Conservation (phyloP, 53 echinoderm and acorn worm species). For the Stichopus horrens region DNA sequence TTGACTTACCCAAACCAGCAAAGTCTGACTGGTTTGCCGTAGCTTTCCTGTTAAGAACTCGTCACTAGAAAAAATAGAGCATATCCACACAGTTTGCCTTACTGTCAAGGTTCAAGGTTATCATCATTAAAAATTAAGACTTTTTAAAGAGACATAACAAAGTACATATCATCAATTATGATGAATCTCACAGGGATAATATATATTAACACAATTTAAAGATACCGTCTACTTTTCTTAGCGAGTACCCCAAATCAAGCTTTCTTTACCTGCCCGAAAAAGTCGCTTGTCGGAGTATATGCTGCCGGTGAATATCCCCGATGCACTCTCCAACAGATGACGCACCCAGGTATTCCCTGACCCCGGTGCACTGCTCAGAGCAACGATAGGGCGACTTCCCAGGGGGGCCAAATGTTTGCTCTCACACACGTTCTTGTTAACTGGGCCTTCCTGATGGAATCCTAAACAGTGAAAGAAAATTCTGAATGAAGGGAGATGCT, state of each 20-base stretch:
- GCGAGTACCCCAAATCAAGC: neutral
- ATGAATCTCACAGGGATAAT: too few relatives aligned
- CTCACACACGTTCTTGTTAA: neutral
- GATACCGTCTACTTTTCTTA: too few relatives aligned
- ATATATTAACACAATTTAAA: too few relatives aligned
- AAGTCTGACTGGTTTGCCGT: slow-evolving; percentile 8
- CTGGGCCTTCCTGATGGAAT: neutral
- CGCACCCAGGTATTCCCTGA: slow-evolving; percentile 30
- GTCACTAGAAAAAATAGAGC: too few relatives aligned
- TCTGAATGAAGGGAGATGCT: neutral
- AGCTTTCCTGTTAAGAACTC: neutral
- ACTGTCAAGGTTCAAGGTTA: too few relatives aligned
- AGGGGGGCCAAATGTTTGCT: neutral
- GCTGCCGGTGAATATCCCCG: slow-evolving; percentile 28
- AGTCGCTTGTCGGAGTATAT: slow-evolving; percentile 24
- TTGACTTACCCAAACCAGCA: slow-evolving; percentile 23
- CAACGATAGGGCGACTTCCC: slow-evolving; percentile 18
- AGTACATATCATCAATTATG: too few relatives aligned
- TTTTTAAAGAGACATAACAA: too few relatives aligned
- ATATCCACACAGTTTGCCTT: too few relatives aligned
- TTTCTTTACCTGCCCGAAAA: slow-evolving; percentile 21
- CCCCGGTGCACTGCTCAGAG: slow-evolving; percentile 25
- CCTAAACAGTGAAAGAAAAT: neutral
- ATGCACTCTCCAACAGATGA: slow-evolving; percentile 27
- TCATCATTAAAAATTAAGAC: too few relatives aligned